Evolutionary conservation across 2,888 invertebrate genomes (phyloP).

Genomic region (Sarcophaga rosellei): DNA sequence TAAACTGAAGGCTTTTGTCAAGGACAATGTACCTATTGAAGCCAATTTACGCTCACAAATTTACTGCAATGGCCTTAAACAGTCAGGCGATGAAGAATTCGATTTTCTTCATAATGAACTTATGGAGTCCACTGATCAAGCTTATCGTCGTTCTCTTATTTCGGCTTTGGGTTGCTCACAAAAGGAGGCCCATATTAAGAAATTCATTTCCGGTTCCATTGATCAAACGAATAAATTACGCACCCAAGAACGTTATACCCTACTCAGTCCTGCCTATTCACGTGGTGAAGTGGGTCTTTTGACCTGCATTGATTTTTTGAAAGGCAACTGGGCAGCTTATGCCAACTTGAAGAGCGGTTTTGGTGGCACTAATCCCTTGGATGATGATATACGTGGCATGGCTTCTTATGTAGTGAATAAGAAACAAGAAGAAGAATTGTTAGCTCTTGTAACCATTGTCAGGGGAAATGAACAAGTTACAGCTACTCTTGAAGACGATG

Average conservation of each 20-base stretch:
- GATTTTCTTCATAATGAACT: constrained; percentile 84
- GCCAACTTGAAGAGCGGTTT: constrained; percentile 71
- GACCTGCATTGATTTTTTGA: constrained; percentile 82
- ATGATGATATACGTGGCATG: constrained; percentile 74
- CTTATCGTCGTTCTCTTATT: constrained; percentile 84
- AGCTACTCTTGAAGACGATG: constrained; percentile 68
- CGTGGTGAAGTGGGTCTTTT: constrained; percentile 81
- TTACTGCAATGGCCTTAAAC: constrained; percentile 80
- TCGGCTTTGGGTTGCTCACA: constrained; percentile 86
- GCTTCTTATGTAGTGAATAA: constrained; percentile 74
- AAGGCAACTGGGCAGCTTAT: constrained; percentile 78
- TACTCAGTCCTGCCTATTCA: constrained; percentile 75
- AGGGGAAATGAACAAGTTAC: constrained; percentile 70
- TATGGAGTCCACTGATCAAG: constrained; percentile 82
- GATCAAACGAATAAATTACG: constrained; percentile 71
- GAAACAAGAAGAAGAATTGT: constrained; percentile 73
- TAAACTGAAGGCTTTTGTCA: constrained; percentile 73
- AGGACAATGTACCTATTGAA: constrained; percentile 72
- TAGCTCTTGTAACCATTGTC: constrained; percentile 72
- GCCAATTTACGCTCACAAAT: constrained; percentile 77
- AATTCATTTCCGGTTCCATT: constrained; percentile 81
- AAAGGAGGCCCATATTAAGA: constrained; percentile 82
- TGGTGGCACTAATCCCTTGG: constrained; percentile 76
- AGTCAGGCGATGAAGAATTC: constrained; percentile 83
- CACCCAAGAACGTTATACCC: constrained; percentile 74